Percentiles rank a stretch among this genome's conserved stretches.
These are phyloP conservation scores for Chaetoderma sp. DNA, from an alignment of 2,888 invertebrate species.

Conservation along the genomic window DNA sequence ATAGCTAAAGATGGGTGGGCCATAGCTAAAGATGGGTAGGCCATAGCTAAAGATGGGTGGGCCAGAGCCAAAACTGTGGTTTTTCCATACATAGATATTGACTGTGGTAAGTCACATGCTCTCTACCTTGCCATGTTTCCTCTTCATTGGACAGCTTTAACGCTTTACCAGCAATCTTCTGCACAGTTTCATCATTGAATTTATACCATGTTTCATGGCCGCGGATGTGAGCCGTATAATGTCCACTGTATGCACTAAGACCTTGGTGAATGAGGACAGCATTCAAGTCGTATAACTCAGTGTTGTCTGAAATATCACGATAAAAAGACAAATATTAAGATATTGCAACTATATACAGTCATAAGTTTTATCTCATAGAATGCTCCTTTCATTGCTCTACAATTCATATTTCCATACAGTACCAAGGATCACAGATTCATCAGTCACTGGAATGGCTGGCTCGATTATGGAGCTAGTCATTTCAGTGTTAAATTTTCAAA, in stretches of 20 bases:
- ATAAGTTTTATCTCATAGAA: not conserved
- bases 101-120: no score
- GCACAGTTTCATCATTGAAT: slow-evolving; percentile 75
- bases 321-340: not conserved
- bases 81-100: no score
- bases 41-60: no score
- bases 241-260: slow-evolving; percentile 77
- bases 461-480: no score
- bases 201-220: slow-evolving; percentile 75
- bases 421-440: no score
- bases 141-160: slow-evolving; percentile 70
- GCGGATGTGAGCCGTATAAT: slow-evolving; percentile 76
- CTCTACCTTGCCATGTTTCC: no score
- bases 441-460: no score
- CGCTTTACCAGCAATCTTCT: slow-evolving; percentile 67
- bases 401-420: not conserved
- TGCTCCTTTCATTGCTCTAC: not conserved
- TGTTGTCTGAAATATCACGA: slow-evolving; percentile 28
- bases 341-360: not conserved
- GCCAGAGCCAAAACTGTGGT: no score
- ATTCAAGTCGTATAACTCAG: slow-evolving; percentile 72
- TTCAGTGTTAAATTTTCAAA: no score
- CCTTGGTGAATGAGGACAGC: slow-evolving; percentile 79
- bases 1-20: no score
- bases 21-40: no score